Evolutionary conservation across 2,888 invertebrate genomes (phyloP).

Genomic region (Drosophila borealis): DNA sequence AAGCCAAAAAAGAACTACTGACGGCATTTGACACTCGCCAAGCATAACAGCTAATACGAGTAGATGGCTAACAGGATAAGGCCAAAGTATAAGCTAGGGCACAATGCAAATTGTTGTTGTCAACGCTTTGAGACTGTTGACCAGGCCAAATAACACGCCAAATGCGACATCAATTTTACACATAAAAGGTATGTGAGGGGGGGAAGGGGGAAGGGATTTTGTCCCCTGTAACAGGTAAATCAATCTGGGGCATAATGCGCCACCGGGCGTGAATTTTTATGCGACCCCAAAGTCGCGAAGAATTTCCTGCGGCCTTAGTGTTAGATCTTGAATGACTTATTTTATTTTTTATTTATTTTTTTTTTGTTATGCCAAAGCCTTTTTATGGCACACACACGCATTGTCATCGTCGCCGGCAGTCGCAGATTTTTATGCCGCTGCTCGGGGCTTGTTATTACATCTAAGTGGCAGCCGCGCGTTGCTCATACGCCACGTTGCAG

Average conservation of each 20-base stretch:
- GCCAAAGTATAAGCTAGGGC: not conserved
- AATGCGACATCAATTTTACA: conserved; percentile 64
- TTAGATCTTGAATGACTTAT: conserved; percentile 43
- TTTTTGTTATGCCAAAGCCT: conserved; percentile 34
- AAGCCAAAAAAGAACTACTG: conserved; percentile 44
- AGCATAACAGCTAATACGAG: conserved; percentile 21
- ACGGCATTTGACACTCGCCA: conserved; percentile 55
- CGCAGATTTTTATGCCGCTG: conserved; percentile 67
- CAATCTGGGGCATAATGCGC: conserved; percentile 72
- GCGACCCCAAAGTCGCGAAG: conserved; percentile 52
- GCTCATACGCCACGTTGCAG: conserved; percentile 65
- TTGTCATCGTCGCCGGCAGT: conserved; percentile 43
- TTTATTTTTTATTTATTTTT: conserved; percentile 12
- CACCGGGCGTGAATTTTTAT: conserved; percentile 49
- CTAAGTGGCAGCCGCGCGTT: conserved; percentile 64
- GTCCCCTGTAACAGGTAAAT: conserved; percentile 66
- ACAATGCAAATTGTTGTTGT: conserved; percentile 40
- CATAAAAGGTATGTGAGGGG: not conserved
- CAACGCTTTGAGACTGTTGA: conserved; percentile 19
- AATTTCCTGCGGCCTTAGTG: conserved; percentile 32
- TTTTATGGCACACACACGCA: conserved; percentile 69
- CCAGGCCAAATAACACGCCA: conserved; percentile 34
- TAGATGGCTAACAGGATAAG: conserved; percentile 12
- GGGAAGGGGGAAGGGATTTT: not conserved
- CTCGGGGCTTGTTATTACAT: conserved; percentile 62